Conservation (phyloP, 2,113 vertebrate species). For the Perca fluviatilis region DNA sequence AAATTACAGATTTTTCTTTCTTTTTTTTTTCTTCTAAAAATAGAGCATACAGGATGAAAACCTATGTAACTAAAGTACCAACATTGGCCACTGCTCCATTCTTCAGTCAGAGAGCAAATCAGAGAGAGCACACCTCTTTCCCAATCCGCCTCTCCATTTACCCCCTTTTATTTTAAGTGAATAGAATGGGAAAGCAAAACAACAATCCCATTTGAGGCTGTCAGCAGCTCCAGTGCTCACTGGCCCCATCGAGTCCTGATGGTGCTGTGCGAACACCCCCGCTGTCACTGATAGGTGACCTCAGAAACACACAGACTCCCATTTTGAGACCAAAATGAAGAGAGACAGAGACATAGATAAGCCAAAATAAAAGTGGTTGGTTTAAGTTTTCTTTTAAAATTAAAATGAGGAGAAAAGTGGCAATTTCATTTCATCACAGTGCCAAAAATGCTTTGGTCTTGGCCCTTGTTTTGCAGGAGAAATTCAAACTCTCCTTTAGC, state of each 20-base stretch:
- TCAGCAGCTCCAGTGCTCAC: constrained; percentile 6
- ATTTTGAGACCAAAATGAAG: constrained; percentile 16
- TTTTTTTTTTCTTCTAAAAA: neutral
- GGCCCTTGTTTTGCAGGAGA: constrained; percentile 4
- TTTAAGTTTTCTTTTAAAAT: constrained; percentile 4
- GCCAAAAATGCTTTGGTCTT: constrained; percentile 37
- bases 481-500: constrained; percentile 22
- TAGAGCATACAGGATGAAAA: neutral
- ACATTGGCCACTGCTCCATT: neutral
- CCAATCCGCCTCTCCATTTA: constrained; percentile 17
- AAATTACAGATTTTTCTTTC: too few species aligned
- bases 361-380: constrained; percentile 11
- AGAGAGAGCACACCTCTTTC: neutral
- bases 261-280: neutral
- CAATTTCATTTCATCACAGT: constrained; percentile 32
- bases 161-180: constrained; percentile 32
- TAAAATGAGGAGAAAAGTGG: neutral
- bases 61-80: neutral
- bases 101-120: neutral
- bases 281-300: constrained; percentile 22
- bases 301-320: constrained; percentile 20
- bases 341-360: neutral
- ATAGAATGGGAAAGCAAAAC: constrained; percentile 28
- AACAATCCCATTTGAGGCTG: constrained; percentile 46
- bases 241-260: neutral